Base-by-base conservation (phyloP, 2,797 vertebrate species). In the Sylvia borin region DNA sequence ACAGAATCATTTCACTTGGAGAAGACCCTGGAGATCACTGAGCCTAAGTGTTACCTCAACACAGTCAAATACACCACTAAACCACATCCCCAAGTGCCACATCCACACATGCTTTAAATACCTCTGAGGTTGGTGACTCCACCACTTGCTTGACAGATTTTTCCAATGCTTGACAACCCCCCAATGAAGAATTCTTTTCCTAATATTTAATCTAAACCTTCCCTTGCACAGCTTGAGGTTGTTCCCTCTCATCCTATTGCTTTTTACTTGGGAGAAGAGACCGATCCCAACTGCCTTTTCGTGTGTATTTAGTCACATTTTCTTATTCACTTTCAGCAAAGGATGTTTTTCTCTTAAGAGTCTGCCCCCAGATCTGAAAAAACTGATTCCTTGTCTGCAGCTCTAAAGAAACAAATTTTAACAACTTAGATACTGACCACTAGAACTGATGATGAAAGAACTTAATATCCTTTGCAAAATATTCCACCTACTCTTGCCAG, bases 271-370 rank as follows among this genome's bases (percentile, higher is more conserved):
- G 45, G 16, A 79, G 51, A 72, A 72, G 24, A 40, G 51, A 42
- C 36, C 0, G 1, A 57, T 55, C 43, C 32, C 36, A 13, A 9
- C 18, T 1, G 0, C 36, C 27, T 50, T 51, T 43, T 36, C 9
- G 1, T 38, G 15, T 40, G 20, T 73, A 55, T 65, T 77, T 45
- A 53, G 36, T 47, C 32, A 45, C 12, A 78, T 29, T 38, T 71
- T 54, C 48, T 90, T 66, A 48, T 4, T 40, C 48, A 34, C 60
- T 50, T 85, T 32, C 22, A 67, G 53, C 45, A 75, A 75, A 67
- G 32, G 38, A 15, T 36, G 14, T 32, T 58, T 57, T 36, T 32
- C 17, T 26, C 61, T 16, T 50, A 57, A 32, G 31, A 74, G 3
- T n/a, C 27, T 58, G 18, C 22, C 24, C 10, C 18, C n/a, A 67